phyloP scores from a whole-genome alignment of 92 coral and sea anemone genomes.

The Epizoanthus illoricatus region DNA sequence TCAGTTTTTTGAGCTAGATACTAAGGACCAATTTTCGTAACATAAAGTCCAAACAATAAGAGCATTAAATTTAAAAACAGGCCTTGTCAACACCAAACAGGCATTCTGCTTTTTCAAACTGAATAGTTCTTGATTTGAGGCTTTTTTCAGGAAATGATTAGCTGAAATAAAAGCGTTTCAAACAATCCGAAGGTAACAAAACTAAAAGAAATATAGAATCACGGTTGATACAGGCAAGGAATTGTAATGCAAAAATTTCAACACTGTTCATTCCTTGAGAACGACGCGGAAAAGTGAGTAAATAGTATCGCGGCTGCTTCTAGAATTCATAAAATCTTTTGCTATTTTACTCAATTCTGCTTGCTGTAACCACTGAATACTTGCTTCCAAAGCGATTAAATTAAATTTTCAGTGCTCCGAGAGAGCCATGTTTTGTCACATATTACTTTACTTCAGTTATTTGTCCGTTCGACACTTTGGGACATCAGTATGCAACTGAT shows the following conservation, averaged over 20 bases:
- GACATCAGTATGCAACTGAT: background rate
- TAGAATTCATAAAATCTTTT: too few species aligned
- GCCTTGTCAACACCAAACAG: background rate
- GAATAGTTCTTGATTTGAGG: background rate
- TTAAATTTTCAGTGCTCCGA: constrained; percentile 1
- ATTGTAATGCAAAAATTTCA: too few species aligned
- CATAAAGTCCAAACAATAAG: background rate
- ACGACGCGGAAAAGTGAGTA: too few species aligned
- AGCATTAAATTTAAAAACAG: background rate
- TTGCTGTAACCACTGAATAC: too few species aligned
- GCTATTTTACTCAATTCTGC: too few species aligned
- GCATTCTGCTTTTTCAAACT: background rate
- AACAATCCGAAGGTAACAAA: too few species aligned
- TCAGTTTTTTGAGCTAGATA: constrained; percentile 1
- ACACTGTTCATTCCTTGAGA: too few species aligned
- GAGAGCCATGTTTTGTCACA: constrained; percentile 14
- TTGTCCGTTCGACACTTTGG: background rate
- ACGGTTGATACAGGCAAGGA: too few species aligned
- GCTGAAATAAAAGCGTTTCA: too few species aligned
- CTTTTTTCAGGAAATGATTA: too few species aligned
- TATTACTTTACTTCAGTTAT: background rate
- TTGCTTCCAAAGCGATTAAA: background rate
- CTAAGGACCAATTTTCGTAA: background rate
- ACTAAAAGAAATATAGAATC: too few species aligned
- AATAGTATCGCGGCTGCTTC: too few species aligned